Evolutionary conservation across 2,888 invertebrate species (phyloP).

Genomic region (Zhuqinia jingwanae): DNA sequence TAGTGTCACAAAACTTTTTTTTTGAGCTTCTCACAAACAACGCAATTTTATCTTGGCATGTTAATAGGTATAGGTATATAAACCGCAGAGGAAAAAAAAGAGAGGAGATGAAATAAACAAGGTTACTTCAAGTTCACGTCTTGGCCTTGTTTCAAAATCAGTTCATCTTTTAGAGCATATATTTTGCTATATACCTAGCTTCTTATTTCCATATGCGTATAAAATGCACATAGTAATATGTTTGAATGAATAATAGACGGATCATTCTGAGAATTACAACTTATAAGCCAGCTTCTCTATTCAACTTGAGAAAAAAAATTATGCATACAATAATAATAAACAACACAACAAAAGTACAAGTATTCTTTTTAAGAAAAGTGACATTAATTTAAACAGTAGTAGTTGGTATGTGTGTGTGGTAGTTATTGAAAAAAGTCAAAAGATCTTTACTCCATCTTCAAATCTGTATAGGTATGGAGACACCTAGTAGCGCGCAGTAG

Average conservation of each 20-base stretch:
- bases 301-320: not conserved
- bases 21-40: no score
- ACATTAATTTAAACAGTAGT: not conserved
- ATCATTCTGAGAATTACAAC: not conserved
- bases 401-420: no score
- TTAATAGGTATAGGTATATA: no score
- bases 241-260: not conserved
- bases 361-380: not conserved
- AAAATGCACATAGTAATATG: not conserved
- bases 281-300: not conserved
- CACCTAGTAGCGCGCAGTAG: no score
- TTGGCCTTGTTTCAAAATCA: slow-evolving; percentile 74
- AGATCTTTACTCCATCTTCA: not conserved
- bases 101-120: slow-evolving; percentile 56
- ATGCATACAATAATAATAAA: no score
- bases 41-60: no score
- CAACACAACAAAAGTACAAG: not conserved
- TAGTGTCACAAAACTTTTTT: no score
- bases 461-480: no score
- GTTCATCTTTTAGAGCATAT: slow-evolving; percentile 48
- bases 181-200: slow-evolving; percentile 33
- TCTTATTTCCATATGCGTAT: slow-evolving; percentile 23
- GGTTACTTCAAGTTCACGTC: slow-evolving; percentile 73
- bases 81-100: not conserved
- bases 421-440: not conserved